A percentile compares a stretch with the other conserved stretches of the same genome.
Conservation (phyloP, 1,140 invertebrate genomes). For the Cheumatopsyche charites region DNA sequence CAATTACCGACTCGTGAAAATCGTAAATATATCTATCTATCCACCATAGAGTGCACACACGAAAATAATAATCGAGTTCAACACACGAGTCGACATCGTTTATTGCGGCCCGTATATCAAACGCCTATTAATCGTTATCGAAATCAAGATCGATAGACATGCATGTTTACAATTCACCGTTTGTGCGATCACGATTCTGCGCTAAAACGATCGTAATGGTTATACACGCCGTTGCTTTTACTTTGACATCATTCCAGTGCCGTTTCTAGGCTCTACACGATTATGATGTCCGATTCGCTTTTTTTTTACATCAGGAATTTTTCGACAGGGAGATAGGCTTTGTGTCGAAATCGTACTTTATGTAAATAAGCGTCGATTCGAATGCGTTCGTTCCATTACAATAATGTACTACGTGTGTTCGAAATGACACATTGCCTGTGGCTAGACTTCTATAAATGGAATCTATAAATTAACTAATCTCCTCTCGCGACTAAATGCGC, state of each 20-base stretch:
- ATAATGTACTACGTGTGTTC: too few relatives aligned
- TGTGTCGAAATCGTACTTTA: too few relatives aligned
- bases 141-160: slow-evolving; percentile 17
- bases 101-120: slow-evolving; percentile 3
- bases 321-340: too few relatives aligned
- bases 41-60: too few relatives aligned
- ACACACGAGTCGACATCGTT: slow-evolving; percentile 6
- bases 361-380: too few relatives aligned
- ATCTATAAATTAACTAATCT: slow-evolving; percentile 20
- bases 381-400: too few relatives aligned
- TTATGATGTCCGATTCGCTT: too few relatives aligned
- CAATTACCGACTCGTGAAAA: slow-evolving; percentile 4
- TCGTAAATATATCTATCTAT: neutral
- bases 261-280: too few relatives aligned
- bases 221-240: slow-evolving; percentile 5
- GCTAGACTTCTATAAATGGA: slow-evolving; percentile 13
- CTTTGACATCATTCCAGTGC: slow-evolving; percentile 12
- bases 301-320: too few relatives aligned
- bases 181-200: slow-evolving; percentile 16
- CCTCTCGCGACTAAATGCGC: slow-evolving; percentile 16
- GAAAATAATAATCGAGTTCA: neutral
- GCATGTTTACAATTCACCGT: slow-evolving; percentile 18
- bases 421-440: slow-evolving; percentile 16
- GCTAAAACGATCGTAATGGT: slow-evolving; percentile 17
- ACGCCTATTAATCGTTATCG: slow-evolving; percentile 16